These are phyloP conservation scores for Hylyphantes graminicola DNA, from an alignment of 1,140 invertebrate species.

Conservation along the genomic window DNA sequence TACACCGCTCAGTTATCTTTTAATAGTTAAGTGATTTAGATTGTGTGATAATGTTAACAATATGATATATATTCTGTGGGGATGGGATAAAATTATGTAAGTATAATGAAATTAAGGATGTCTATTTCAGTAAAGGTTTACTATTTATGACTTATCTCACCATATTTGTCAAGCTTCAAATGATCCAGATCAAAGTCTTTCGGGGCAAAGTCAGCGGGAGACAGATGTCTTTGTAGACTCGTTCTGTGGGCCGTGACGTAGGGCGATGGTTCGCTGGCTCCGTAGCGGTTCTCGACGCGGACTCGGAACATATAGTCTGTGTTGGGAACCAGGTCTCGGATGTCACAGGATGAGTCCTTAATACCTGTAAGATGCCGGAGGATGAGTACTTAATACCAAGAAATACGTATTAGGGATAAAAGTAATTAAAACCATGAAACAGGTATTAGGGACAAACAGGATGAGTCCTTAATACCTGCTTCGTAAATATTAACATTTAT, in stretches of 20 bases:
- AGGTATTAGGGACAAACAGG: too few species aligned
- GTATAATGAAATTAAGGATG: too few species aligned
- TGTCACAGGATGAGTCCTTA: constrained; percentile 81
- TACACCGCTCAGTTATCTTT: too few species aligned
- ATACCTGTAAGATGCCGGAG: constrained; percentile 70
- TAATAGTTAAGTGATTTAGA: too few species aligned
- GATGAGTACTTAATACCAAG: too few species aligned
- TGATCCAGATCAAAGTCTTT: constrained; percentile 90
- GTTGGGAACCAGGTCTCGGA: constrained; percentile 54
- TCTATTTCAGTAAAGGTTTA: too few species aligned
- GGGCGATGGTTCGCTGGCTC: constrained; percentile 93
- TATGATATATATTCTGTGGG: too few species aligned
- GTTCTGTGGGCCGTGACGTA: constrained; percentile 83
- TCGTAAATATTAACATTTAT: too few species aligned
- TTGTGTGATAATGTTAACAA: too few species aligned
- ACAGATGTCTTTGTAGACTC: constrained; percentile 72
- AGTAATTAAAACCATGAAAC: too few species aligned
- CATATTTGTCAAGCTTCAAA: constrained; percentile 80
- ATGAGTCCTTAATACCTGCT: constrained; percentile 76
- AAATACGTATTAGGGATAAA: too few species aligned
- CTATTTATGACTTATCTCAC: constrained; percentile 12
- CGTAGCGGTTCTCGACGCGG: constrained; percentile 93
- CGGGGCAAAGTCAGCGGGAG: constrained; percentile 65
- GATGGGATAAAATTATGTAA: too few species aligned
- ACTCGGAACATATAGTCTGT: constrained; percentile 85